Base-by-base conservation (phyloP, 2,888 invertebrate species). In the Pachydiplax longipennis region DNA sequence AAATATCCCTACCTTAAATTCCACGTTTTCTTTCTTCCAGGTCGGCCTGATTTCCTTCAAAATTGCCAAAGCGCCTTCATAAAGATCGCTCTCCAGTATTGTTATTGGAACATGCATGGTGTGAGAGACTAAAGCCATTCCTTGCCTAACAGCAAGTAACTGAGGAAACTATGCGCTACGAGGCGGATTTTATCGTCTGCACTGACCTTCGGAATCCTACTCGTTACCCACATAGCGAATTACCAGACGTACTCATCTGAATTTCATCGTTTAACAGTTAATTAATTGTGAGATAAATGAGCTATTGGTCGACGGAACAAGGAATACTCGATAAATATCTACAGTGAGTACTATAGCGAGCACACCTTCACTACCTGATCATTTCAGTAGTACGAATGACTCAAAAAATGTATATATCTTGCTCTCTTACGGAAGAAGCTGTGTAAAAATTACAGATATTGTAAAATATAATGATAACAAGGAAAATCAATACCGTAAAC, bases 11-110 rank as follows among this genome's bases (percentile, higher is more conserved):
- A 98, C 98, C 96, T 97, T 97, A 93, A 96, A 96, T 92, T 95
- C 95, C 91, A 97, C 95, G 92, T 95, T 94, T 92, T 95, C 95
- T 91, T 94, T 92, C 91, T 95, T 94, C 98, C 98, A 98, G 80
- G 95, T 92, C 31, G 97, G 97, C 93, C 97, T 95, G 92, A 98
- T 95, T 87, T 94, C 94, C 94, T 95, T 94, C 91, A 98, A 94
- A 92, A 98, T 94, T 93, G 96, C 94, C 92, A 95, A 94, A 90
- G 97, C 97, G 92, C 97, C 97, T 80, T 94, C 94, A 92, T 96
- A 95, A 90, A 97, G 94, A 93, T 96, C 95, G 93, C 95, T 94
- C 93, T 97, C 97, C 92, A 96, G 95, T 92, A 97, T 95, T 92
- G 95, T 95, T 91, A 97, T 93, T 90, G 96, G 95, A 91, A 96